phyloP scores from a whole-genome alignment of 1,140 invertebrate species.

The Drosophila gunungcola region DNA sequence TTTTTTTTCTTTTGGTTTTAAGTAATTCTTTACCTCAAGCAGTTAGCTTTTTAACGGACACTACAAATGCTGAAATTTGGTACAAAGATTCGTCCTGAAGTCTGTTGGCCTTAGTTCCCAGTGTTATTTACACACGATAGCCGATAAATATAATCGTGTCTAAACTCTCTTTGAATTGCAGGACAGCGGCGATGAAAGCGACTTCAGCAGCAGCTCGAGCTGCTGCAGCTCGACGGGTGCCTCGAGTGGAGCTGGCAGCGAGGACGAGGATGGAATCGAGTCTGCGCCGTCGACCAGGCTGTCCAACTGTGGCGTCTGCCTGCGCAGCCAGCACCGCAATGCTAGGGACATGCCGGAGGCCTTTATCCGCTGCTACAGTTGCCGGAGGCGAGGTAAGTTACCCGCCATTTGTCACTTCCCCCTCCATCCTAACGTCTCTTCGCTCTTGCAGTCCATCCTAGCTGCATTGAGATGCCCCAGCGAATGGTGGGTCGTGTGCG shows the following conservation, averaged over 20 bases:
- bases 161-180: background rate
- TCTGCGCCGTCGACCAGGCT: slow-evolving; percentile 20
- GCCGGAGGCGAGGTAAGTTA: slow-evolving; percentile 89
- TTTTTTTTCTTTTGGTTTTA: too few species aligned
- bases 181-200: slow-evolving; percentile 68
- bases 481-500: slow-evolving; percentile 93
- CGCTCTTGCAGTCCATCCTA: slow-evolving; percentile 89
- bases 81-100: too few species aligned
- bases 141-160: too few species aligned
- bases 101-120: too few species aligned
- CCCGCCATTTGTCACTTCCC: background rate
- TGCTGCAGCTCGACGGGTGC: slow-evolving; percentile 39
- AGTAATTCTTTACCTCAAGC: too few species aligned
- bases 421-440: background rate
- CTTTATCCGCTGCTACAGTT: slow-evolving; percentile 90
- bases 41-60: too few species aligned
- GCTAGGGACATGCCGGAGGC: slow-evolving; percentile 86
- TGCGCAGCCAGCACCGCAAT: slow-evolving; percentile 86
- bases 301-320: slow-evolving; percentile 85
- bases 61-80: too few species aligned
- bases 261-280: slow-evolving; percentile 28
- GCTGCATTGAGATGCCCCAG: slow-evolving; percentile 92
- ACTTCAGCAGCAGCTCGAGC: slow-evolving; percentile 54
- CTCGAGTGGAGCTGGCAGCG: slow-evolving; percentile 29
- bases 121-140: too few species aligned